Evolutionary conservation across 2,113 vertebrate species (phyloP).

Genomic region (Lepus europaeus): DNA sequence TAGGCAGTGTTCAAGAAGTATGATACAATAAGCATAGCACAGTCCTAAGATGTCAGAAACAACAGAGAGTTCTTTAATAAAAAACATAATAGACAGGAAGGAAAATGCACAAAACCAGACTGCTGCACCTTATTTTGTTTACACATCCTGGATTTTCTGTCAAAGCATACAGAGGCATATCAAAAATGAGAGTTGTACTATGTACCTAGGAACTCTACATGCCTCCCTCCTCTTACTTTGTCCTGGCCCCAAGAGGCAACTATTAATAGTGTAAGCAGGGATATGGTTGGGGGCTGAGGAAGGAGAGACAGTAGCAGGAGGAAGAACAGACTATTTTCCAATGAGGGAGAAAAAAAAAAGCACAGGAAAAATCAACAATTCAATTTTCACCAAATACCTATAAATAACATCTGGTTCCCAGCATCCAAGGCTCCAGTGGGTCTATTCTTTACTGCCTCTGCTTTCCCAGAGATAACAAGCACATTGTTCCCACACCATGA

Average conservation of each 20-base stretch:
- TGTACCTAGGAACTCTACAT: neutral
- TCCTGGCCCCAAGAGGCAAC: neutral
- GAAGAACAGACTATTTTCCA: neutral
- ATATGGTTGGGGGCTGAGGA: neutral
- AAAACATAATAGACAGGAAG: neutral
- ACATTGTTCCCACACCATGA: neutral
- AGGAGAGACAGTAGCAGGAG: no score
- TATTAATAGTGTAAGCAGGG: neutral
- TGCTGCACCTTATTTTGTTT: neutral
- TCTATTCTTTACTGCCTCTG: neutral
- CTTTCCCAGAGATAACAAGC: neutral
- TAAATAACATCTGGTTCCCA: constrained; percentile 42
- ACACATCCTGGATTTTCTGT: neutral
- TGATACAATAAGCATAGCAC: neutral
- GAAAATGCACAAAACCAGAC: constrained; percentile 30
- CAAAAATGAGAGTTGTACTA: neutral
- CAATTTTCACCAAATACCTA: constrained; percentile 47
- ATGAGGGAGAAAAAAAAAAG: neutral
- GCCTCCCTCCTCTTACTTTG: neutral
- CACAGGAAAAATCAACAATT: constrained; percentile 10
- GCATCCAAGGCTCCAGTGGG: neutral
- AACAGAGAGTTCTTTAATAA: neutral
- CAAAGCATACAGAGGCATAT: neutral
- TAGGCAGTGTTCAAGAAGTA: neutral
- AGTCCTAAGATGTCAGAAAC: neutral